Percentiles rank a stretch among this genome's conserved stretches.
phyloP scores from a whole-genome alignment of 2,797 vertebrate species.

The Macropus fuliginosus region DNA sequence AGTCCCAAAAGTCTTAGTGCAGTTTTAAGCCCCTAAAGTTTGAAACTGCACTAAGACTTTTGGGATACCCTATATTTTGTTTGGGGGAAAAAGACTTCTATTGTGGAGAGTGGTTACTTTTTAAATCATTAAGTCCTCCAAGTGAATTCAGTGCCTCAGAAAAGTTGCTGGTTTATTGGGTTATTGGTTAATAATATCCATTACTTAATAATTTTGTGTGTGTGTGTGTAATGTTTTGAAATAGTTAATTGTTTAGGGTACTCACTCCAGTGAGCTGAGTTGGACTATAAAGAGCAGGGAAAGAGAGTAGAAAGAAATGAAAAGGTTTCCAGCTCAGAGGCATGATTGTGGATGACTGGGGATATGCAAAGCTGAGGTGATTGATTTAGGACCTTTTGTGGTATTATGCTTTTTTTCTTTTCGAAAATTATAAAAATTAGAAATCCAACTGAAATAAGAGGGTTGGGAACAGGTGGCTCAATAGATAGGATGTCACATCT shows the following conservation, averaged over 20 bases:
- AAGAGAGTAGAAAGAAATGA: neutral
- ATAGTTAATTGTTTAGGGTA: slow-evolving; percentile 8
- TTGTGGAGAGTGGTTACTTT: neutral
- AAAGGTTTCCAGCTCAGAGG: neutral
- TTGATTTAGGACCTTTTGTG: neutral
- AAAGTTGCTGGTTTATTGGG: neutral
- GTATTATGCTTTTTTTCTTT: neutral
- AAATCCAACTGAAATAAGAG: neutral
- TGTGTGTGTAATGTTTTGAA: slow-evolving; percentile 10
- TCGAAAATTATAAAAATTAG: neutral
- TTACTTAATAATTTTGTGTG: slow-evolving; percentile 13
- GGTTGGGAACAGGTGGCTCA: neutral
- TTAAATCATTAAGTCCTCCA: neutral
- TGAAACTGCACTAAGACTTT: neutral
- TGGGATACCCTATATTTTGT: neutral
- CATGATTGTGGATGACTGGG: neutral
- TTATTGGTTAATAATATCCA: neutral
- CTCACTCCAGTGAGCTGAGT: neutral
- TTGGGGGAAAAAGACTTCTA: neutral
- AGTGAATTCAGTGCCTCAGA: neutral
- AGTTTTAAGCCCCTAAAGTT: neutral
- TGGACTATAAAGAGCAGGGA: slow-evolving; percentile 19
- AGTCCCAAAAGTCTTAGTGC: neutral
- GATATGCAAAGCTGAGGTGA: neutral
- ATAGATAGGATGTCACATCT: neutral